A percentile compares a stretch with the other conserved stretches of the same genome.
These are phyloP conservation scores for Taurulus bubalis DNA, from an alignment of 2,113 vertebrate species.

Conservation along the genomic window DNA sequence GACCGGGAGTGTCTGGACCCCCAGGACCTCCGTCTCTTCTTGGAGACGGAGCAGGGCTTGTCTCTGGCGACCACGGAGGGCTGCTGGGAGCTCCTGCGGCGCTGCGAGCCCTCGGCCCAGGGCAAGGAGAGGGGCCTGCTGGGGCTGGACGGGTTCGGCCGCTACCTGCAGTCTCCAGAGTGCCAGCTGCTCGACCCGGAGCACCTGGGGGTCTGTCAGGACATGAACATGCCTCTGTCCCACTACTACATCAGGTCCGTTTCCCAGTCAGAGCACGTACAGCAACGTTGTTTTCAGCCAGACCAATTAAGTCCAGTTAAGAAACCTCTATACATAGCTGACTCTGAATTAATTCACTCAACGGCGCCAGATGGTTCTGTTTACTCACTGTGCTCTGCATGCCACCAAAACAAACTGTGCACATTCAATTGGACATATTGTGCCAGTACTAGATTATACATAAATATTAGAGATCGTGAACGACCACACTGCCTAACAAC, in stretches of 20 bases:
- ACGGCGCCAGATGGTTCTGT: constrained; percentile 17
- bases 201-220: constrained; percentile 93
- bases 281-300: not conserved
- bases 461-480: not conserved
- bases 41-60: constrained; percentile 96
- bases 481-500: too few species aligned
- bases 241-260: constrained; percentile 94
- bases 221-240: constrained; percentile 95
- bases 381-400: not conserved
- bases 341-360: constrained; percentile 8
- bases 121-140: constrained; percentile 91
- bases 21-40: constrained; percentile 94
- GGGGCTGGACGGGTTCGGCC: constrained; percentile 94
- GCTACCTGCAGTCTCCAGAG: constrained; percentile 93
- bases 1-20: constrained; percentile 96
- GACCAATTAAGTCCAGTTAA: not conserved
- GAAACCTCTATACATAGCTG: not conserved
- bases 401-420: constrained; percentile 1
- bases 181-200: constrained; percentile 96
- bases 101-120: constrained; percentile 91
- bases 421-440: constrained; percentile 2
- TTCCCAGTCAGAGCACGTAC: not conserved
- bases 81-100: constrained; percentile 92
- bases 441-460: not conserved
- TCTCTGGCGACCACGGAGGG: constrained; percentile 90